Base-by-base conservation (phyloP, 2,888 invertebrate species). In the Lithophane semibrunnea region DNA sequence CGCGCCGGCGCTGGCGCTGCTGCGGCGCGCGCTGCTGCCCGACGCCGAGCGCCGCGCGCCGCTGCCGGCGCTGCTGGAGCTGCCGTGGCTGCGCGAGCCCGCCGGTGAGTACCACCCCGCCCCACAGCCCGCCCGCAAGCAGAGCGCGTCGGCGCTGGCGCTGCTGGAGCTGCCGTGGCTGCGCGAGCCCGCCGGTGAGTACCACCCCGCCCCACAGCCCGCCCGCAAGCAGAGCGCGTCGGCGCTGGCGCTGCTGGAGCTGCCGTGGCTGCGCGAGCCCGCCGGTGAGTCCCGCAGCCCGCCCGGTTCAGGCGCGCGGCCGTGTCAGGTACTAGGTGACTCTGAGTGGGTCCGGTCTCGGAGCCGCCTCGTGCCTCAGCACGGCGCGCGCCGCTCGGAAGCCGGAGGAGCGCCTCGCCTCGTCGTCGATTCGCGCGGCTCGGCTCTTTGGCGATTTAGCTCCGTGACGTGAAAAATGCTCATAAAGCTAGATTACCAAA, bases 401-500 rank as follows among this genome's bases (percentile, higher is more conserved):
- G 68, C 42, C 83, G 80, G 8, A 65, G 37, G 12, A 49, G 37
- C 70, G 29, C 56, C 47, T 44, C 70, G n/a, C 16, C 49, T 21
- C 49, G 74, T 16, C 71, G 67, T 54, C n/a, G 75, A 47, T 18
- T 58, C 52, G 89, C 91, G 94, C 96, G 94, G 93, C 96, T 97
- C 98, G 97, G 96, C 97, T 95, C 98, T 98, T 98, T 98, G 98
- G 98, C 98, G 97, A 98, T 98, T 98, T 98, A 98, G 98, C 98
- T 98, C 98, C 97, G 97, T 98, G 98, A 98, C 97, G 97, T 97
- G 94, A 95, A 95, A 93, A 95, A 96, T 92, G 97, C 97, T 98
- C 98, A 98, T 98, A 98, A 98, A 98, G 98, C 98, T 98, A 98
- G 98, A 98, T 98, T 98, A 98, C 98, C 98, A 98, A 98, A 98